Conservation (phyloP, 1,140 invertebrate genomes). For the Homalodisca vitripennis region DNA sequence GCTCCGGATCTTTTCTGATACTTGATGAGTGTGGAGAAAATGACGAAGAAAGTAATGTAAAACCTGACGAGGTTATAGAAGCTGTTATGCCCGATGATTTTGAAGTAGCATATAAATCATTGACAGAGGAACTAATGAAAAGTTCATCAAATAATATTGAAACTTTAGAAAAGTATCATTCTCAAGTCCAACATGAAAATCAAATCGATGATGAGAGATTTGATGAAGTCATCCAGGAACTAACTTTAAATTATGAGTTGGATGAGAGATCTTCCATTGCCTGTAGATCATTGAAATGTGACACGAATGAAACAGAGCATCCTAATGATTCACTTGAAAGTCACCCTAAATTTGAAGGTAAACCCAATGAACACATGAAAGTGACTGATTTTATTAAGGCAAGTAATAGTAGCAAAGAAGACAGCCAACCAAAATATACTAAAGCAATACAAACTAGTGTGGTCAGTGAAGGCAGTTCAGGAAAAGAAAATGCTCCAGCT, state of each 20-base stretch:
- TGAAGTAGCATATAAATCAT: constrained; percentile 10
- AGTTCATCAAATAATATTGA: constrained; percentile 11
- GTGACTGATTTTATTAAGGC: not conserved
- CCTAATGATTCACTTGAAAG: not conserved
- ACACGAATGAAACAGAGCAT: not conserved
- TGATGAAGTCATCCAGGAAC: not conserved
- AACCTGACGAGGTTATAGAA: not conserved
- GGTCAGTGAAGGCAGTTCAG: not conserved
- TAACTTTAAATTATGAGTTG: not conserved
- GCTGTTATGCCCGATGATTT: not conserved
- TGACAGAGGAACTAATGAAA: constrained; percentile 1
- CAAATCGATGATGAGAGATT: constrained; percentile 17
- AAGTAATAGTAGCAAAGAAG: not conserved
- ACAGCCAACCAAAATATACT: not conserved
- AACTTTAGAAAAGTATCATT: constrained; percentile 4
- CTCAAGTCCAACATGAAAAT: not conserved
- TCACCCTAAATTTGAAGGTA: not conserved
- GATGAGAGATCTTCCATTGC: not conserved
- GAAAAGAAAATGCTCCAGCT: not conserved
- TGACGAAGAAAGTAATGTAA: not conserved
- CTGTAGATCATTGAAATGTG: not conserved
- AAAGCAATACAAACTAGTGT: not conserved
- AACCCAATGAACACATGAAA: not conserved
- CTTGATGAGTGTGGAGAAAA: constrained; percentile 6
- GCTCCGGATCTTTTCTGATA: not conserved